Percentiles rank a stretch among this genome's conserved stretches.
phyloP scores from a whole-genome alignment of 2,888 invertebrate species.

The Chironomus tentans region DNA sequence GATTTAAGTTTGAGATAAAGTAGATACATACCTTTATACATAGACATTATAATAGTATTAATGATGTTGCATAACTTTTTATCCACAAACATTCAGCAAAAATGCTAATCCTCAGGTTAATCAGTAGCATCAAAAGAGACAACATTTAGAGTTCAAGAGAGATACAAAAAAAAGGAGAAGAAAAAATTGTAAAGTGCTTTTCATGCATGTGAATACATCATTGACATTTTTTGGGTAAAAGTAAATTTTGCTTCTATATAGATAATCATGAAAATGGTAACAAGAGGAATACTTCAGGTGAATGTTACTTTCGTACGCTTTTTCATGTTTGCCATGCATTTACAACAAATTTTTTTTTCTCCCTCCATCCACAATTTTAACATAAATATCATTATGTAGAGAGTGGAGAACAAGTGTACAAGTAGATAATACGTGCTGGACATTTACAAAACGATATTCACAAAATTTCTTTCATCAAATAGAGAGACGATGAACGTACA shows the following conservation, averaged over 20 bases:
- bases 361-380: neutral
- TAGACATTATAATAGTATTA: neutral
- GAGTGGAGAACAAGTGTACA: slow-evolving; percentile 1
- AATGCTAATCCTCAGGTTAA: neutral
- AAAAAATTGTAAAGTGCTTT: neutral
- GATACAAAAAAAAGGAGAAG: too few species aligned
- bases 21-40: too few species aligned
- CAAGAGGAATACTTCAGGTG: neutral
- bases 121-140: neutral
- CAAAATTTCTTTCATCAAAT: slow-evolving; percentile 4
- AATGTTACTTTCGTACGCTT: neutral
- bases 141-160: neutral
- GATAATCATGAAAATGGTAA: neutral
- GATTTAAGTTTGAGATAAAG: neutral
- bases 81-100: neutral
- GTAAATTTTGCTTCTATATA: neutral
- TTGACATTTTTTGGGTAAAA: neutral
- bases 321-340: neutral
- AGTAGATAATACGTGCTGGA: slow-evolving; percentile 19
- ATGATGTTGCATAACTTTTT: neutral
- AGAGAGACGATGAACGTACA: neutral
- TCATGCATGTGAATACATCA: slow-evolving; percentile 18
- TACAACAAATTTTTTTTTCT: neutral
- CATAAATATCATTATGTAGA: slow-evolving; percentile 20
- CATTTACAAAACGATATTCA: slow-evolving; percentile 6